phyloP scores from a whole-genome alignment of 2,113 vertebrate genomes.

The Calyptomena viridis region DNA sequence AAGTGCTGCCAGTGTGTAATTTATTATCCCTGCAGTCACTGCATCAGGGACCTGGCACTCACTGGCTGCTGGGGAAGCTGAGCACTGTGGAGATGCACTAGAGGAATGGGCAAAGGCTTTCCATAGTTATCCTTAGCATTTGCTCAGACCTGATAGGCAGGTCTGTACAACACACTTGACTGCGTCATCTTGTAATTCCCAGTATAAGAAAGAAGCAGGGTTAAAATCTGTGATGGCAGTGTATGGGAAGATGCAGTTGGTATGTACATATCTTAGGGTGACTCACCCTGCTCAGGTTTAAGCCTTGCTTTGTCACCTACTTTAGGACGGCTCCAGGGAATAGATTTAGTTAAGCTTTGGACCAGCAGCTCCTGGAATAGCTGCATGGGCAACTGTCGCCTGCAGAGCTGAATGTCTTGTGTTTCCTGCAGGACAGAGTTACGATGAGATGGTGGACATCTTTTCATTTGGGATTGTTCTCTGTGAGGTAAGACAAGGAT shows the following conservation, averaged over 20 bases:
- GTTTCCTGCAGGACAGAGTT: constrained; percentile 87
- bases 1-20: neutral
- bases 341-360: neutral
- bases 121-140: neutral
- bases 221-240: neutral
- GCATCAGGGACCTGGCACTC: neutral
- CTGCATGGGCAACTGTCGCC: neutral
- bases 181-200: neutral
- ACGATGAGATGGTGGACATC: constrained; percentile 95
- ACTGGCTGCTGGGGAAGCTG: neutral
- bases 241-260: neutral
- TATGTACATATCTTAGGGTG: neutral
- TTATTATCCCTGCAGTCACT: constrained; percentile 44
- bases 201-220: neutral
- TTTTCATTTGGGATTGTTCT: constrained; percentile 98
- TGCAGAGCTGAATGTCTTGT: neutral
- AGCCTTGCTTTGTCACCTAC: neutral
- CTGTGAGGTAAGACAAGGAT: constrained; percentile 84
- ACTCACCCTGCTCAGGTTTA: neutral
- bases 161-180: neutral
- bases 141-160: neutral
- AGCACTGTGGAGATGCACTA: neutral
- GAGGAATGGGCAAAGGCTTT: neutral
- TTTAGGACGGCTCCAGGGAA: neutral
- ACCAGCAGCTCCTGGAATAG: neutral